Evolutionary conservation across 2,888 invertebrate genomes (phyloP).

Genomic region (Masnerella sp.): DNA sequence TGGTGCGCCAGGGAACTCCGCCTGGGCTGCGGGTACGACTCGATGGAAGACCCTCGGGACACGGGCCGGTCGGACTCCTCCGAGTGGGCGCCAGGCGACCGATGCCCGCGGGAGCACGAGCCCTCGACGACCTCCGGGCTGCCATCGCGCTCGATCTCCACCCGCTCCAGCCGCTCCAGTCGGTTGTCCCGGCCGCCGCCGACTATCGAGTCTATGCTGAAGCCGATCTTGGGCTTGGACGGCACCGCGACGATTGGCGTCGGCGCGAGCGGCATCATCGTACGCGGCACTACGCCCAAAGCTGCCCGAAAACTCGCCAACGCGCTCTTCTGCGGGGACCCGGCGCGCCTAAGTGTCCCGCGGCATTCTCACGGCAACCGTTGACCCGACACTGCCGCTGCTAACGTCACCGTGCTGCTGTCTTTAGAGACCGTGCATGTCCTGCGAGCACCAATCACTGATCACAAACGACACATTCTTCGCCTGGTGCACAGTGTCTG

Average conservation of each 20-base stretch:
- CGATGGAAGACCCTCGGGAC: conserved; percentile 74
- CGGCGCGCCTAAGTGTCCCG: too few species aligned
- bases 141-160: conserved; percentile 71
- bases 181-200: conserved; percentile 80
- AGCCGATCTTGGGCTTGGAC: conserved; percentile 95
- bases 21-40: conserved; percentile 78
- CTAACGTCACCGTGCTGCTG: too few species aligned
- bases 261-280: conserved; percentile 96
- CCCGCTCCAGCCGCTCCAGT: conserved; percentile 69
- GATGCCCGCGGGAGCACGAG: conserved; percentile 71
- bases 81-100: conserved; percentile 79
- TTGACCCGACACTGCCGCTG: too few species aligned
- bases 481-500: too few species aligned
- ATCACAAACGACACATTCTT: too few species aligned
- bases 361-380: too few species aligned
- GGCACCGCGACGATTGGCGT: conserved; percentile 94
- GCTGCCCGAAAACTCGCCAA: too few species aligned
- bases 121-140: conserved; percentile 74
- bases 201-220: conserved; percentile 96
- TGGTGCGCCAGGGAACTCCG: conserved; percentile 78
- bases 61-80: conserved; percentile 78
- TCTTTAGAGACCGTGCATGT: too few species aligned
- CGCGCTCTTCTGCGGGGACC: too few species aligned
- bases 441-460: too few species aligned
- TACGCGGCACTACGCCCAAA: conserved; percentile 72